phyloP scores from a whole-genome alignment of 2,797 vertebrate species.

The Tapirus indicus region DNA sequence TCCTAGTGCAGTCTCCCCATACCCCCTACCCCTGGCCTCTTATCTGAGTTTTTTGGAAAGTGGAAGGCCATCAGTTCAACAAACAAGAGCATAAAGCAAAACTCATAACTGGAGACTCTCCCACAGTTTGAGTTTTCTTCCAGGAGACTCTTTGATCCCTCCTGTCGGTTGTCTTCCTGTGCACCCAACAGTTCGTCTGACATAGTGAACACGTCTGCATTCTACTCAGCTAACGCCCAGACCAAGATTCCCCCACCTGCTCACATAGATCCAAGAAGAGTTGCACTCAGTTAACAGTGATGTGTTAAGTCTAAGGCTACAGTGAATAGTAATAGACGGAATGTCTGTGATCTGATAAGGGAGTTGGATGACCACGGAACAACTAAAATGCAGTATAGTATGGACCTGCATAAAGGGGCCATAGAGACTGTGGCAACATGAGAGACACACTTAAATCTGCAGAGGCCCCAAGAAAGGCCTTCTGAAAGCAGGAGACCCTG shows the following conservation, averaged over 20 bases:
- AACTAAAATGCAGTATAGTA: no score
- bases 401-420: neutral
- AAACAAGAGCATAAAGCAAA: neutral
- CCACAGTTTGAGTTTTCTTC: neutral
- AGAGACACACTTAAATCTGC: neutral
- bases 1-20: accelerated
- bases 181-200: neutral
- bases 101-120: neutral
- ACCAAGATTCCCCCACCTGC: neutral
- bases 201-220: neutral
- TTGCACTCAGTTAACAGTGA: accelerated
- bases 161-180: neutral
- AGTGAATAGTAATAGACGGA: no score
- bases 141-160: neutral
- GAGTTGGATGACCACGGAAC: neutral
- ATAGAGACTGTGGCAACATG: accelerated
- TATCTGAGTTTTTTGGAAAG: neutral
- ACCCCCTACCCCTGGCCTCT: accelerated
- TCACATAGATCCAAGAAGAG: neutral
- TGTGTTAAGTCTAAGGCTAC: neutral
- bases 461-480: neutral
- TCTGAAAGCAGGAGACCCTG: neutral
- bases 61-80: neutral
- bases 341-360: no score
- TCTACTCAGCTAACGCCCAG: neutral